phyloP scores from a whole-genome alignment of 1,140 invertebrate genomes.

The Cyclargus thomasi region DNA sequence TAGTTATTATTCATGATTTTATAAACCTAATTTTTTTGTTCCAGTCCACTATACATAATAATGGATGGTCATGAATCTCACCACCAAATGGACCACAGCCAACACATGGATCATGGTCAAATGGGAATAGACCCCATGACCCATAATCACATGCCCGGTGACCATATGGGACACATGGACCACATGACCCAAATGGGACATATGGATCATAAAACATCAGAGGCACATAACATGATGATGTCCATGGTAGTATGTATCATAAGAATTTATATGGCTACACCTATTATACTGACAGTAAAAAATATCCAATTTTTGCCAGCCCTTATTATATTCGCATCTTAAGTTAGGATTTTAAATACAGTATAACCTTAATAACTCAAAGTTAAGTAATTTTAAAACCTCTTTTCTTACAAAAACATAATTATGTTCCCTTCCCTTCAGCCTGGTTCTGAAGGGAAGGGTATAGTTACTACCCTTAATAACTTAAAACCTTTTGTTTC shows the following conservation, averaged over 20 bases:
- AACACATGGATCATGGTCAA: slow-evolving; percentile 9
- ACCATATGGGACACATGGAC: slow-evolving; percentile 25
- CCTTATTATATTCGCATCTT: too few relatives aligned
- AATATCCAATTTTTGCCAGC: too few relatives aligned
- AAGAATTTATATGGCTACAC: neutral
- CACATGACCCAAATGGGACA: slow-evolving; percentile 38
- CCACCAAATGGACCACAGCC: slow-evolving; percentile 12
- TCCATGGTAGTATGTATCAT: slow-evolving; percentile 31
- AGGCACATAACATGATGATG: slow-evolving; percentile 27
- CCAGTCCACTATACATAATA: neutral
- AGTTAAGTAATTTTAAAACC: too few relatives aligned
- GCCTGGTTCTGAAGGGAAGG: too few relatives aligned
- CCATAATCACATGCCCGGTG: neutral
- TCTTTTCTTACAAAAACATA: too few relatives aligned
- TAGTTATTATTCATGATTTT: neutral
- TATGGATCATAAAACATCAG: slow-evolving; percentile 26
- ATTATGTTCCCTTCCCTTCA: too few relatives aligned
- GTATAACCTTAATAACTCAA: too few relatives aligned
- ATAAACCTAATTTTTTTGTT: neutral
- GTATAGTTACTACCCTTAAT: too few relatives aligned
- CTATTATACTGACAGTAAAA: neutral
- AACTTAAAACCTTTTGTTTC: too few relatives aligned
- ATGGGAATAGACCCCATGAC: neutral
- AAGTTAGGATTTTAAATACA: too few relatives aligned
- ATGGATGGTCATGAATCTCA: neutral